These are phyloP conservation scores for Panopea generosa DNA, from an alignment of 2,888 invertebrate genomes.

Conservation along the genomic window DNA sequence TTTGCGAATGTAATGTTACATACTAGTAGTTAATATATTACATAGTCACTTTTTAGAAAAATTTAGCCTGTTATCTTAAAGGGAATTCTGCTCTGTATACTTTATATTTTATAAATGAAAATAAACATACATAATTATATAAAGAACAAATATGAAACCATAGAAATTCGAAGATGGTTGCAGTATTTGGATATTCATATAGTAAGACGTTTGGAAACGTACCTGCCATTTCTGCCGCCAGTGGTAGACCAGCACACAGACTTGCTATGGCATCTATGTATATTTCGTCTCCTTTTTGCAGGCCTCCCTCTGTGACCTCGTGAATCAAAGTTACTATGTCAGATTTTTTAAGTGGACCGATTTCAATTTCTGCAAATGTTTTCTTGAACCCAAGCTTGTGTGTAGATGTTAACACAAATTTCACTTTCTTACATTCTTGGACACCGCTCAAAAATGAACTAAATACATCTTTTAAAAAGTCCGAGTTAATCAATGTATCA, in stretches of 20 bases:
- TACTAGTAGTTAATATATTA: no score
- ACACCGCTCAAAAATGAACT: not conserved
- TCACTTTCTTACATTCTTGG: no score
- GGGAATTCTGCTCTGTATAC: no score
- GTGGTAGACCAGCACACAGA: slow-evolving; percentile 12
- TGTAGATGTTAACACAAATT: not conserved
- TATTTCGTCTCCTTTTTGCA: slow-evolving; percentile 6
- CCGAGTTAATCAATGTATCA: not conserved
- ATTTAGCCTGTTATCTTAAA: no score
- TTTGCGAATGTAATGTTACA: no score
- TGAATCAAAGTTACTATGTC: not conserved
- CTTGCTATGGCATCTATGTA: slow-evolving; percentile 5
- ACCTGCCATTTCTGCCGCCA: slow-evolving; percentile 15
- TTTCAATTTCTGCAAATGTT: slow-evolving; percentile 11
- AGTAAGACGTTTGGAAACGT: no score
- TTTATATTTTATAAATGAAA: no score
- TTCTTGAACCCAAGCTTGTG: not conserved
- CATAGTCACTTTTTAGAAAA: no score
- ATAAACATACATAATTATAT: no score
- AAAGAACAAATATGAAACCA: no score
- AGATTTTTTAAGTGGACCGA: not conserved
- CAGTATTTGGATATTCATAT: no score
- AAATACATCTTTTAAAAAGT: not conserved
- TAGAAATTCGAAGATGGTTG: no score
- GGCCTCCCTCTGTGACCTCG: not conserved